phyloP scores from a whole-genome alignment of 2,113 vertebrate species.

The Cheirogaleus medius region DNA sequence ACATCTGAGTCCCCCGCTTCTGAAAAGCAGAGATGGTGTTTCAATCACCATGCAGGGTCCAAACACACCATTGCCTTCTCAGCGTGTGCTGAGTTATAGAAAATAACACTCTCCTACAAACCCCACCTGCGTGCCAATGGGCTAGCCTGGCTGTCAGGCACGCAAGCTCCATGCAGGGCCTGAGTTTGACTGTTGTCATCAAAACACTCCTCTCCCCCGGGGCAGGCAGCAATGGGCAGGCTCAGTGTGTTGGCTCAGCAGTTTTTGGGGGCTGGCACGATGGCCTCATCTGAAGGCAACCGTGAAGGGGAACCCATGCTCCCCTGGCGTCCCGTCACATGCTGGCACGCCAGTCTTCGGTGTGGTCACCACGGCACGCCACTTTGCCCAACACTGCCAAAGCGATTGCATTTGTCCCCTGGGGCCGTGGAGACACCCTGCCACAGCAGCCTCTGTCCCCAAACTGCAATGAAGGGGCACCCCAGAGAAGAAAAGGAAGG shows the following conservation, averaged over 20 bases:
- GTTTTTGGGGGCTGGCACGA: not conserved
- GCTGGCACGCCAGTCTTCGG: rapidly evolving
- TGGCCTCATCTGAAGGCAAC: not conserved
- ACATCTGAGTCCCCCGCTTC: not conserved
- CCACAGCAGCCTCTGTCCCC: not conserved
- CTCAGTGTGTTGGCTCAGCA: rapidly evolving
- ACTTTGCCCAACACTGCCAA: rapidly evolving
- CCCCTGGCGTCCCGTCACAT: rapidly evolving
- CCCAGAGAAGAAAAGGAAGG: too few relatives aligned
- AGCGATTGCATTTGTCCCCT: too few relatives aligned
- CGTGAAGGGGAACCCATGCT: too few relatives aligned
- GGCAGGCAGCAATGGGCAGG: not conserved
- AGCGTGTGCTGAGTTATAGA: rapidly evolving
- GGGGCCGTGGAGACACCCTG: rapidly evolving
- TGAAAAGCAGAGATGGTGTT: not conserved
- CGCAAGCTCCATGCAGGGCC: not conserved
- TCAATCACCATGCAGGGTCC: not conserved
- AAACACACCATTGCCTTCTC: not conserved
- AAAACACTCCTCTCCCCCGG: not conserved
- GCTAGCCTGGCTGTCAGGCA: not conserved
- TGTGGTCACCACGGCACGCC: rapidly evolving
- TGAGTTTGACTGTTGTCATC: not conserved
- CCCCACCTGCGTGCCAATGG: not conserved
- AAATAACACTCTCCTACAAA: not conserved
- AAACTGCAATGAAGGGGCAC: not conserved